Base-by-base conservation (phyloP, 2,797 vertebrate species). In the Manis pentadactyla region DNA sequence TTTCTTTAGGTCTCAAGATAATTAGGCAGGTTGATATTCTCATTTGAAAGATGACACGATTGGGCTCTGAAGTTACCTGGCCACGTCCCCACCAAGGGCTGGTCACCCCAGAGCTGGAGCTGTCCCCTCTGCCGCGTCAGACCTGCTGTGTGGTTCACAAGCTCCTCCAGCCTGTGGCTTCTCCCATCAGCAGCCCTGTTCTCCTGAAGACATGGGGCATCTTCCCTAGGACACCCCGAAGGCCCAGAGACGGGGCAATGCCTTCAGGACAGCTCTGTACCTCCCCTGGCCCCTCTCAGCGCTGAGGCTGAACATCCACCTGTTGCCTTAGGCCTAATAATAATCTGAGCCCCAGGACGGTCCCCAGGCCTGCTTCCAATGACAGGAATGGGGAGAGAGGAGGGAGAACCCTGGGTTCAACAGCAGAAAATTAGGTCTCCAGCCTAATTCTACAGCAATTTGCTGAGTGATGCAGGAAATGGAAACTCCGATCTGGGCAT, bases 151-250 rank as follows among this genome's bases (percentile, higher is more conserved):
- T 31, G 29, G 53, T 31, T 51, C 18, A 46, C 14, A 19, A 27
- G 4, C 0, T 25, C 57, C 71, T 64, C 12, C 27, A 17, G 7
- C 15, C 64, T 31, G 13, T 4, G 17, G 71, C n/a, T 39, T 37
- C 57, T 39, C 51, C 37, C 23, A 1, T 21, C 23, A 19, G 49
- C 29, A 19, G 49, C 29, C 51, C 19, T 3, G 1, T 4, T 57
- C 7, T 46, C 84, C 23, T 0, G 14, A 17, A 39, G 42, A 34
- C 77, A 4, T 0, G 0, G 9, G 17, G 11, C 55, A 2, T 12
- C 51, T 18, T 66, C 46, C 49, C 73, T 14, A 6, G 27, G 37
- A 31, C 13, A 19, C 6, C 31, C 57, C 1, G 0, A 9, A 4
- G 25, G 10, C 6, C 9, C 46, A 5, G 2, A 39, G 13, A 61